Evolutionary conservation across 1,140 invertebrate species (phyloP).

Genomic region (Platyura marginata): DNA sequence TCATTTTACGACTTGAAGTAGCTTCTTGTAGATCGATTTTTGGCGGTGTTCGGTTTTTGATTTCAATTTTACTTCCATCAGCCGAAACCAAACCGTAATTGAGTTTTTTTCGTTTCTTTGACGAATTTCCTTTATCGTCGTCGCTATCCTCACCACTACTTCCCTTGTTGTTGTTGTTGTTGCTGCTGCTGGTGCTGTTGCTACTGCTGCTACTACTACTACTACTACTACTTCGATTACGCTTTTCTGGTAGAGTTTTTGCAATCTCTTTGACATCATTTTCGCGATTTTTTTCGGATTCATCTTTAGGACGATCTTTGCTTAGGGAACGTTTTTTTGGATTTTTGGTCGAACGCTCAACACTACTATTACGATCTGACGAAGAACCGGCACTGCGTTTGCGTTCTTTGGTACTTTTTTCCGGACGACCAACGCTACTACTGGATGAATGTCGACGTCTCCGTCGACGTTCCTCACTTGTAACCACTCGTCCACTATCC

Average conservation of each 20-base stretch:
- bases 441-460: too few species aligned
- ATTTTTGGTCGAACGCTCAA: too few species aligned
- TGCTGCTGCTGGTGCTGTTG: not conserved
- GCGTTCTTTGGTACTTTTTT: too few species aligned
- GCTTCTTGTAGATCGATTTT: constrained; percentile 8
- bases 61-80: constrained; percentile 25
- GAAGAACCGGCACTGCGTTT: too few species aligned
- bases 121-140: too few species aligned
- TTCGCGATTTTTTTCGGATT: constrained; percentile 1
- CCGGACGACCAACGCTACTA: too few species aligned
- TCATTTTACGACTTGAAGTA: constrained; percentile 6
- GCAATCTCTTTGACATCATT: not conserved
- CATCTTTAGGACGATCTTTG: not conserved
- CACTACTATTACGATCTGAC: too few species aligned
- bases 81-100: constrained; percentile 27
- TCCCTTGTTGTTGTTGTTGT: too few species aligned
- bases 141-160: constrained; percentile 5
- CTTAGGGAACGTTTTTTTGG: too few species aligned
- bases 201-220: not conserved
- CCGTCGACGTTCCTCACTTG: too few species aligned
- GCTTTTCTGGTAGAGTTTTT: not conserved
- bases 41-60: constrained; percentile 1
- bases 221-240: constrained; percentile 3
- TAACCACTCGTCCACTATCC: not conserved
- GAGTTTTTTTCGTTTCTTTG: constrained; percentile 7